Conservation (phyloP, 2,888 invertebrate genomes). For the Tachina grossa region DNA sequence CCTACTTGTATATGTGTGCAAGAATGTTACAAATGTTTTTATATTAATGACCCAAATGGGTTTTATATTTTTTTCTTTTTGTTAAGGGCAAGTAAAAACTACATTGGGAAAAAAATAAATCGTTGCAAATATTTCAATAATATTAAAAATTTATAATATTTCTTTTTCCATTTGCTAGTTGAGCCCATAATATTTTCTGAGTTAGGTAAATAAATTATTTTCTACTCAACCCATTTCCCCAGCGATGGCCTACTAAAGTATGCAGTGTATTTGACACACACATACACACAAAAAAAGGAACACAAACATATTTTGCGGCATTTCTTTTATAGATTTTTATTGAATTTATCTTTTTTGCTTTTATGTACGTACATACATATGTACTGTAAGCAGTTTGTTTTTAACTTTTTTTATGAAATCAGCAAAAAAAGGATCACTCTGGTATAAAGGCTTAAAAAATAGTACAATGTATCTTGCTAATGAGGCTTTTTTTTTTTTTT, state of each 20-base stretch:
- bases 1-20: background rate
- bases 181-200: conserved; percentile 13
- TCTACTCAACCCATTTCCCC: conserved; percentile 7
- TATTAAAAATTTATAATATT: conserved; percentile 74
- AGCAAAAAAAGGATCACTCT: background rate
- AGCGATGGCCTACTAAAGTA: conserved; percentile 52
- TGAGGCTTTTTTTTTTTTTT: conserved; percentile 62
- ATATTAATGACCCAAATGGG: conserved; percentile 50
- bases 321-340: conserved; percentile 54
- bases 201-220: conserved; percentile 6
- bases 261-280: conserved; percentile 8
- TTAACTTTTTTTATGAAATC: background rate
- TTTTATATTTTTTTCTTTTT: conserved; percentile 17
- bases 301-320: conserved; percentile 38
- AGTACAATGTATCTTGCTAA: conserved; percentile 58
- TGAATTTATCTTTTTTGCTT: conserved; percentile 46
- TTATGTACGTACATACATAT: no score
- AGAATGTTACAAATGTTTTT: conserved; percentile 38
- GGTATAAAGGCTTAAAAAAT: background rate
- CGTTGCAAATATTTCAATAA: conserved; percentile 73
- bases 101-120: conserved; percentile 63
- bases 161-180: conserved; percentile 6
- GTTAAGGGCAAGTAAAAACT: conserved; percentile 9
- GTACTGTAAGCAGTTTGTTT: background rate
- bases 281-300: conserved; percentile 7